Evolutionary conservation across 64 coral and sea anemone species (phyloP).

Genomic region (Pachyseris speciosa): DNA sequence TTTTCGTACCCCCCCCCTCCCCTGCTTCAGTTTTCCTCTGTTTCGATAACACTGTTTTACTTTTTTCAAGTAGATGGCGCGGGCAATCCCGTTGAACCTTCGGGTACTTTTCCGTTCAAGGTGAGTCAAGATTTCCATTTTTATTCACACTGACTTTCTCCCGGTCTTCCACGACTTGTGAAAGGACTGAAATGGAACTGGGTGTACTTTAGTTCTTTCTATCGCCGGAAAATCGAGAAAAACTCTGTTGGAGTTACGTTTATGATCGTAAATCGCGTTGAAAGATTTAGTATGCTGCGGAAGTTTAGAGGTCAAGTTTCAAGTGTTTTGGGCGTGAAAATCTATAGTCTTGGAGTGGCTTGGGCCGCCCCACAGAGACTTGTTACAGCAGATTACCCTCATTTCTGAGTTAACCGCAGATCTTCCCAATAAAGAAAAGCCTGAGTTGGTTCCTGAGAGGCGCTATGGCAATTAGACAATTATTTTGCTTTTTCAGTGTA

Average conservation of each 20-base stretch:
- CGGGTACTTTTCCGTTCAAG: constrained; percentile 7
- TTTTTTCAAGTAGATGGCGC: neutral
- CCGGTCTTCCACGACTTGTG: too few relatives aligned
- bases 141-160: too few relatives aligned
- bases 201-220: neutral
- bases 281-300: neutral
- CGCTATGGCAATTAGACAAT: too few relatives aligned
- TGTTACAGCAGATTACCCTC: neutral
- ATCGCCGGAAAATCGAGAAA: neutral
- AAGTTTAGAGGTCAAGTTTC: constrained; percentile 20
- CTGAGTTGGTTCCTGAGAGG: too few relatives aligned
- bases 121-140: constrained; percentile 10
- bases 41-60: neutral
- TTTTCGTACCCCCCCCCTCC: too few relatives aligned
- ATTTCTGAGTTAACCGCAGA: neutral
- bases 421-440: too few relatives aligned
- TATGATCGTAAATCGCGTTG: neutral
- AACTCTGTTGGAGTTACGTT: neutral
- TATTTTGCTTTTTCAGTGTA: too few relatives aligned
- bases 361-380: neutral
- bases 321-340: neutral
- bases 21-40: neutral
- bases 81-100: neutral
- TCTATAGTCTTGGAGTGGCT: neutral
- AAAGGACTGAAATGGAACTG: too few relatives aligned